Conservation (phyloP, 2,888 invertebrate species). For the Mythimna pallens region DNA sequence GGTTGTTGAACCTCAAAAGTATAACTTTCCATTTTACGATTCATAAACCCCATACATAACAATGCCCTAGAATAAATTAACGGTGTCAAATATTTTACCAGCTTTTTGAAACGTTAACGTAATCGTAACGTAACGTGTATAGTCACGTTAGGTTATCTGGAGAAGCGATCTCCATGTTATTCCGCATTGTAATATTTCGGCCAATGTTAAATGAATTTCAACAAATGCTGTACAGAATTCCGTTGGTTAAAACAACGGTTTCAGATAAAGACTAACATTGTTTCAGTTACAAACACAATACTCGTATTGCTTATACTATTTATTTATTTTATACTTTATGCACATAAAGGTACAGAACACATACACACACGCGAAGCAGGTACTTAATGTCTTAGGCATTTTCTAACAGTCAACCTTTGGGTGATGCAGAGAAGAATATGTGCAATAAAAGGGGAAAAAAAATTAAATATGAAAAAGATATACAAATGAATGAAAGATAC, state of each 20-base stretch:
- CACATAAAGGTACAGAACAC: too few species aligned
- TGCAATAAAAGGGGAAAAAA: too few species aligned
- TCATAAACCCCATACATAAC: slow-evolving; percentile 37
- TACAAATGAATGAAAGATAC: too few species aligned
- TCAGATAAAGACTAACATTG: slow-evolving; percentile 38
- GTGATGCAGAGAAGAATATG: too few species aligned
- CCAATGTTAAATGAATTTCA: slow-evolving; percentile 43
- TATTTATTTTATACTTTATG: too few species aligned
- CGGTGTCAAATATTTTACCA: slow-evolving; percentile 38
- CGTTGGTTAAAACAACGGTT: slow-evolving; percentile 31
- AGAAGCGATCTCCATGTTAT: slow-evolving; percentile 38
- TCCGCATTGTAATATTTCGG: slow-evolving; percentile 36
- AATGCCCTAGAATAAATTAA: slow-evolving; percentile 49
- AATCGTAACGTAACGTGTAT: slow-evolving; percentile 2
- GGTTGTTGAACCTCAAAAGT: slow-evolving; percentile 41
- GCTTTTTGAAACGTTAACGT: slow-evolving; percentile 30
- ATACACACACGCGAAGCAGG: too few species aligned
- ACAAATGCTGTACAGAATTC: slow-evolving; percentile 34
- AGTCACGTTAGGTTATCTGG: slow-evolving; percentile 35
- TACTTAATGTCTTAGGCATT: too few species aligned
- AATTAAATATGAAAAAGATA: too few species aligned
- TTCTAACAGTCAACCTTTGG: too few species aligned
- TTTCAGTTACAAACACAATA: slow-evolving; percentile 23
- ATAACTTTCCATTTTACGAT: slow-evolving; percentile 48
- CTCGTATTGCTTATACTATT: slow-evolving; percentile 3